Conservation (phyloP, 2,797 vertebrate species). For the Rallus crepitans region DNA sequence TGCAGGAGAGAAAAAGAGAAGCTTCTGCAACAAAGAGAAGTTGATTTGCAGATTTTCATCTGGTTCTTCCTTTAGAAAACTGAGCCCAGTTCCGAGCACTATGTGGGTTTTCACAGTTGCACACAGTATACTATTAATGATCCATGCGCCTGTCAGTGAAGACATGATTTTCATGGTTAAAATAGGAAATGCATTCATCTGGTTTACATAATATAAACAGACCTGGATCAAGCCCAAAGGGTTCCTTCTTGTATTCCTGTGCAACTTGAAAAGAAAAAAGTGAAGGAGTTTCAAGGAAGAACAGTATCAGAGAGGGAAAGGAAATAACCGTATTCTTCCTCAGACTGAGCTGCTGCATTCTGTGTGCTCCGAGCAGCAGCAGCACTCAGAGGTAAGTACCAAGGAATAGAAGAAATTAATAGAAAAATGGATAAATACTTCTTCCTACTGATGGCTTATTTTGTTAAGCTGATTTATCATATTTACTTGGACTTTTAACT, state of each 20-base stretch:
- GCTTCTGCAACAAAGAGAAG: not conserved
- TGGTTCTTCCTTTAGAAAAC: conserved; percentile 17
- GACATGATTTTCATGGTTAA: conserved; percentile 12
- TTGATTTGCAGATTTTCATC: conserved; percentile 35
- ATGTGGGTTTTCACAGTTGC: conserved; percentile 41
- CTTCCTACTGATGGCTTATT: not conserved
- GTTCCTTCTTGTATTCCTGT: not conserved
- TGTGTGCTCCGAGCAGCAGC: not conserved
- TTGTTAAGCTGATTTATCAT: not conserved
- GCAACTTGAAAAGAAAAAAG: not conserved
- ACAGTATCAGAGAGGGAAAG: not conserved
- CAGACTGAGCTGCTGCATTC: not conserved
- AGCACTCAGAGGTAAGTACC: conserved; percentile 5
- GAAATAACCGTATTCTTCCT: not conserved
- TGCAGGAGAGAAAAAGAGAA: conserved; percentile 13
- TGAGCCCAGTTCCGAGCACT: not conserved
- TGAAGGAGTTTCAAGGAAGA: conserved; percentile 11
- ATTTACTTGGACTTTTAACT: not conserved
- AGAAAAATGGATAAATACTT: conserved; percentile 1
- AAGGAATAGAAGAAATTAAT: not conserved
- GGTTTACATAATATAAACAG: conserved; percentile 54
- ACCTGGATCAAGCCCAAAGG: conserved; percentile 25
- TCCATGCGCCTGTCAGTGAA: conserved; percentile 1
- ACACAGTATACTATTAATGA: not conserved
- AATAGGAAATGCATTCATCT: conserved; percentile 27